Percentiles rank a stretch among this genome's conserved stretches.
phyloP scores from a whole-genome alignment of 2,888 invertebrate genomes.

The Sepiola atlantica region DNA sequence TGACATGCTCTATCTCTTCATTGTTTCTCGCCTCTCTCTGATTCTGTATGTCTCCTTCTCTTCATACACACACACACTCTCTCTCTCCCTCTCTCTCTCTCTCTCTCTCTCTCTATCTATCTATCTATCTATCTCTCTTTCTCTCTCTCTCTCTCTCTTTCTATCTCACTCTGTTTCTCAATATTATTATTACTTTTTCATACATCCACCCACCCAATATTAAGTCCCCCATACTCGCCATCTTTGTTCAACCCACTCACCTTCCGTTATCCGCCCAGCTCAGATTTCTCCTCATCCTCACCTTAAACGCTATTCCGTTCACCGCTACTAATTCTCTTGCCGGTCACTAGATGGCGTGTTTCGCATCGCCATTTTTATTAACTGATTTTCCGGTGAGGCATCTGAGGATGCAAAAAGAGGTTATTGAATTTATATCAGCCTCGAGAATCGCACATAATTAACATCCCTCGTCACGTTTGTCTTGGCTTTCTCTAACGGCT shows the following conservation, averaged over 20 bases:
- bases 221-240: too few relatives aligned
- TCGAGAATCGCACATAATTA: background rate
- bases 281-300: background rate
- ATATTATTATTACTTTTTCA: background rate
- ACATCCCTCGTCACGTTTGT: background rate
- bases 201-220: too few relatives aligned
- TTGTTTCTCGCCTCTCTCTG: too few relatives aligned
- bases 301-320: background rate
- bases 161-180: background rate
- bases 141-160: background rate
- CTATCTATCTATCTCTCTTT: background rate
- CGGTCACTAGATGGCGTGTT: background rate
- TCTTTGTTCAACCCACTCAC: too few relatives aligned
- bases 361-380: background rate
- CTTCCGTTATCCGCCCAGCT: too few relatives aligned
- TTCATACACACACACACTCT: background rate
- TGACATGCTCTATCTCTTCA: too few relatives aligned
- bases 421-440: slow-evolving; percentile 2
- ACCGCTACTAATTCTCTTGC: background rate
- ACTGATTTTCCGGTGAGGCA: background rate
- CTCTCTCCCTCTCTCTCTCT: background rate
- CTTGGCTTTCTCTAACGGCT: background rate
- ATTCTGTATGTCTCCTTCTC: too few relatives aligned
- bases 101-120: background rate
- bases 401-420: background rate